Evolutionary conservation across 2,888 invertebrate species (phyloP), one percentile per base, ranked within the genome.

Genomic region (Oscheius sp.): DNA sequence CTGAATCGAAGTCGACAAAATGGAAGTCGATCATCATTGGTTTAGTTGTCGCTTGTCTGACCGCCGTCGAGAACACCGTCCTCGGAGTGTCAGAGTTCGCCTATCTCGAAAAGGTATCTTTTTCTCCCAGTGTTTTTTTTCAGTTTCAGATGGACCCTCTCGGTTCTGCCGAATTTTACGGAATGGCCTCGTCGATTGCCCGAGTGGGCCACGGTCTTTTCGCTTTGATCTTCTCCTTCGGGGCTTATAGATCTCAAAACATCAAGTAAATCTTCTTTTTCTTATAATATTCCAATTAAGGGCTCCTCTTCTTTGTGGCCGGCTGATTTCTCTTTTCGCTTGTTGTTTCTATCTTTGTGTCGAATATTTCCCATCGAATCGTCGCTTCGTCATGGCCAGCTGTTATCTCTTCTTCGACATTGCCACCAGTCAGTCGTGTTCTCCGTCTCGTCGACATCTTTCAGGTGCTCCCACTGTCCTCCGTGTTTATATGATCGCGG

Each of bases 121-220:
- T n/a, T n/a, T n/a, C n/a, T n/a, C n/a, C n/a, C n/a, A n/a, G n/a
- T n/a, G n/a, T n/a, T n/a, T n/a, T n/a, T n/a, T n/a, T n/a, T n/a
- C n/a, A n/a, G n/a, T n/a, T 35, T 41, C 29, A 82, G 82, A 75
- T 82, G n/a, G 82, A 82, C 58, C 69, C 69, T 0, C 46, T 73
- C 18, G 77, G 81, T 5, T 77, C 78, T 6, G 69, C 80, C 6
- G 75, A 75, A 52, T 83, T 81, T 72, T 83, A 81, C 61, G 83
- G 80, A 2, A 56, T 75, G 9, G 80, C 78, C 29, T 75, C 80
- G 13, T 81, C 83, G 5, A 70, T 77, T 18, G 76, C 79, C 13
- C 77, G 76, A 52, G 70, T 66, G 46, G 79, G 69, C 9, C 82
- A 82, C 70, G 81, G 79, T 6, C 25, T 83, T 6, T 80, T 76